Base-by-base conservation (phyloP, 64 coral and sea anemone genomes). In the Porites australiensis region DNA sequence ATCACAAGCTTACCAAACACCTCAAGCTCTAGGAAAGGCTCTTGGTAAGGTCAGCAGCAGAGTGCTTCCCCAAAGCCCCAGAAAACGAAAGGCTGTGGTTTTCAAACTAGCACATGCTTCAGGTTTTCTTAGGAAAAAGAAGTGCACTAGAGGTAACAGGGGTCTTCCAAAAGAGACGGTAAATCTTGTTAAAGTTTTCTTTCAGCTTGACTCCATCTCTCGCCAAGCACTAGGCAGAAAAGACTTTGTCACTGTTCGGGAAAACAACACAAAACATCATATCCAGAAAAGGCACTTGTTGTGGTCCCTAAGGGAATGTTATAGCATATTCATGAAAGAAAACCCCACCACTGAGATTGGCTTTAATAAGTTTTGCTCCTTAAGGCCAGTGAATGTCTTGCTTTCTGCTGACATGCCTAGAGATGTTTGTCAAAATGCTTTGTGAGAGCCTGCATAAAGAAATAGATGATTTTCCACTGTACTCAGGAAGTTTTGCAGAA, bases 271-370 rank as follows among this genome's bases (percentile, higher is more conserved):
- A 45, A 86, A 86, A 86, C 19, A 66, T 19, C 52, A 86, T 14
- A 66, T 86, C 14, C 82, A 86, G 63, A 86, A 86, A 54, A 45
- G 55, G 21, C 82, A 86, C 64, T 60, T 86, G 43, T 45, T 86
- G 22, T 86, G 63, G 58, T 86, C 82, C 27, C 27, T 37, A 37
- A 72, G 53, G 53, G 53, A 55, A 55, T 55, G 53, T 55, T 55
- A 55, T 55, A 55, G 11, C 53, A 55, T 55, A 55, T 55, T 55
- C 0, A 55, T 55, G 11, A 55, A 55, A 55, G 53, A 55, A 55
- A 55, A 55, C 53, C 53, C 53, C 53, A 55, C 53, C 53, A 55
- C 53, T 55, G 53, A 55, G 53, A 55, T 55, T 11, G 53, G 53
- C 53, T 55, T 55, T 55, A 55, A 2, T 55, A 55, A 11, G 53